Evolutionary conservation across 1,140 invertebrate genomes (phyloP), one percentile per base, ranked within the genome.

Genomic region (Pogonognathellus flavescens): DNA sequence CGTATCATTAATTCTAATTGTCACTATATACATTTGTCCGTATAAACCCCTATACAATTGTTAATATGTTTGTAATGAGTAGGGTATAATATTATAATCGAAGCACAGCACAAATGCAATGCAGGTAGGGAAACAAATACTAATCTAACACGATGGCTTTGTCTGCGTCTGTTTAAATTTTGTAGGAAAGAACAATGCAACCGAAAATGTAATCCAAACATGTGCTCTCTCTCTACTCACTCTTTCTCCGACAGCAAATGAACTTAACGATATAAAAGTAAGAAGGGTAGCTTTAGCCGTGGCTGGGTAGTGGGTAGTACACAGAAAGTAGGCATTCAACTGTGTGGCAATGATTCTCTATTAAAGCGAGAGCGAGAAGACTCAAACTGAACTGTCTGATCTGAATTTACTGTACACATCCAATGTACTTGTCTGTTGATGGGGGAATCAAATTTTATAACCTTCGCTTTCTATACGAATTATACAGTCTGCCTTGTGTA

Each of bases 201-300:
- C 11, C 3, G n/a, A 14, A 31, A 72, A 14, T 72, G 66, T 76
- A 76, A 76, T 76, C 70, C 49, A 76, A 76, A 76, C 70, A 76
- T 76, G 70, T 76, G 70, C 41, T 76, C 70, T 76, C 31, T 11
- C 18, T 76, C 25, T 18, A 16, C 22, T n/a, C 41, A 41, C 16
- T 76, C 70, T 76, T 50, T 76, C 70, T 8, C 31, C n/a, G 70
- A 4, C 16, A 41, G 25, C 70, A 76, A 76, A 49, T 41, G 31
- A 41, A 41, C 70, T 49, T 49, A 76, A 76, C 70, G 41, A 76
- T n/a, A n/a, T n/a, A n/a, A 31, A 20, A 20, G 18, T 9, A 41
- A 41, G 31, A 41, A 41, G 31, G 31, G 31, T 41, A 41, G 6
- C 31, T 41, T 41, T 6, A 41, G 31, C 31, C 6, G 31, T 1